Conservation (phyloP, 1,140 invertebrate species). For the Whitmania pigra region DNA sequence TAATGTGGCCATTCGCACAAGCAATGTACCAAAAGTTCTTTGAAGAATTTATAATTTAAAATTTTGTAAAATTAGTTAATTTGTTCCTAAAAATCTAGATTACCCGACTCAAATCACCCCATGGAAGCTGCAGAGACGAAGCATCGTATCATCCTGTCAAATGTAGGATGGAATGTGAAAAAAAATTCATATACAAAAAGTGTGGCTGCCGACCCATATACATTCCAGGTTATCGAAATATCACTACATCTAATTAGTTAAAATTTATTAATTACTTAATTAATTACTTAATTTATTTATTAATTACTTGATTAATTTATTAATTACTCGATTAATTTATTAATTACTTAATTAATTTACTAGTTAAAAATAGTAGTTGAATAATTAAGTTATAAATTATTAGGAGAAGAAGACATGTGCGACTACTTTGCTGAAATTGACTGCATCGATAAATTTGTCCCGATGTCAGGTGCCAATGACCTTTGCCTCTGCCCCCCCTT, state of each 20-base stretch:
- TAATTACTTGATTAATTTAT: no score
- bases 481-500: not conserved
- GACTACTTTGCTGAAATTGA: not conserved
- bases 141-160: not conserved
- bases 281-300: not conserved
- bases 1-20: not conserved
- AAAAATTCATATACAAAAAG: not conserved
- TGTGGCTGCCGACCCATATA: slow-evolving; percentile 3
- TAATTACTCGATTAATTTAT: no score
- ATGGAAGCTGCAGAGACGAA: slow-evolving; percentile 11
- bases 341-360: no score
- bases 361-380: no score
- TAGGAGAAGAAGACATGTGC: not conserved
- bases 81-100: not conserved
- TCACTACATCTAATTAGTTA: not conserved
- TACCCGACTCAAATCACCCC: not conserved
- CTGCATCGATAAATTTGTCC: not conserved
- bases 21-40: not conserved
- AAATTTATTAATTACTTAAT: not conserved
- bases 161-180: not conserved
- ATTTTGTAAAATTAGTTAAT: not conserved
- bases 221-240: not conserved
- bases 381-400: not conserved
- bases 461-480: not conserved
- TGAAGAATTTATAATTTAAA: not conserved